These are phyloP conservation scores for Dysmachus trigonus DNA, from an alignment of 2,888 invertebrate species.

Conservation along the genomic window DNA sequence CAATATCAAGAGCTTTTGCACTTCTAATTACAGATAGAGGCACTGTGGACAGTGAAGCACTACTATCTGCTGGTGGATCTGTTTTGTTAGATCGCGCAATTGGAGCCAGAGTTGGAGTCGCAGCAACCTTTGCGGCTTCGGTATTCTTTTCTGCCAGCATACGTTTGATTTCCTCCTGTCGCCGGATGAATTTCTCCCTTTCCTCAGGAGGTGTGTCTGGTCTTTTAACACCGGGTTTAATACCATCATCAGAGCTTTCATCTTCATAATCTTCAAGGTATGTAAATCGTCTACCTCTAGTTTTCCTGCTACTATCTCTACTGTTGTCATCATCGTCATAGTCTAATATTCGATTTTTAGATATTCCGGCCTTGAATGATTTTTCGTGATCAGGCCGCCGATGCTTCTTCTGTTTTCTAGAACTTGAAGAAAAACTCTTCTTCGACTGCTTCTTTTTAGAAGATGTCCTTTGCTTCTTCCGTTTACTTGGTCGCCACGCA, in stretches of 20 bases:
- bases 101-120: constrained; percentile 54
- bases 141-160: constrained; percentile 64
- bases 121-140: constrained; percentile 61
- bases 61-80: constrained; percentile 54
- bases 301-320: constrained; percentile 52
- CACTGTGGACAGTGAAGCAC: constrained; percentile 62
- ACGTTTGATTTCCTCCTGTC: constrained; percentile 64
- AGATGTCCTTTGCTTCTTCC: constrained; percentile 55
- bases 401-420: constrained; percentile 54
- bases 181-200: constrained; percentile 62
- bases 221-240: constrained; percentile 63
- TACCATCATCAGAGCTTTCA: constrained; percentile 64
- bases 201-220: constrained; percentile 65
- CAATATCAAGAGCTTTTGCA: constrained; percentile 63
- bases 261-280: constrained; percentile 64
- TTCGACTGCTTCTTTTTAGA: constrained; percentile 50
- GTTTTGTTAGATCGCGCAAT: constrained; percentile 31
- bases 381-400: constrained; percentile 60
- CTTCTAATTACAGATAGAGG: constrained; percentile 63
- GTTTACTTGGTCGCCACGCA: constrained; percentile 61
- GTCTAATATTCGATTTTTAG: constrained; percentile 78
- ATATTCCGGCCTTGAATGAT: constrained; percentile 61
- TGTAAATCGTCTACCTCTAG: constrained; percentile 62
- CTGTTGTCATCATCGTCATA: constrained; percentile 74
- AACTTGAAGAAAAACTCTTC: constrained; percentile 54